Evolutionary conservation across 2,888 invertebrate genomes (phyloP), one percentile per base, ranked within the genome.

Genomic region (Reticulitermes lucifugus): DNA sequence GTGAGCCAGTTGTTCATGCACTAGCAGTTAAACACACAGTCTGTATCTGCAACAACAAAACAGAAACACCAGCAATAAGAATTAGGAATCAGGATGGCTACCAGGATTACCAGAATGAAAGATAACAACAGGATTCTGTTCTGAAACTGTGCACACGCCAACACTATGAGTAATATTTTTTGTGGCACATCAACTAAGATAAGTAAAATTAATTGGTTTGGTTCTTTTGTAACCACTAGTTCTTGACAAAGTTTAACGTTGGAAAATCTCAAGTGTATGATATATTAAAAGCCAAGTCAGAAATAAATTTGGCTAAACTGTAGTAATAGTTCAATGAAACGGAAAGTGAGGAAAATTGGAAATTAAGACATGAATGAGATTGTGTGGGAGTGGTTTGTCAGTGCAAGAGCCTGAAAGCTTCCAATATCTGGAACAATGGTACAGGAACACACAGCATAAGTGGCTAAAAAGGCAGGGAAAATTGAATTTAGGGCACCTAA

Each of bases 31-130:
- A n/a, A 43, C 41, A 46, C 41, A 77, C 41, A 77, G 21, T 51
- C 51, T 77, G 43, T 35, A 77, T 77, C 77, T 77, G 77, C 46
- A 77, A 77, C 60, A 73, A 77, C 41, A 55, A 77, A 65, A 59
- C 18, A 29, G 4, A 79, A 59, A 73, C 12, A 84, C n/a, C 14
- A 55, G 65, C 43, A 41, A 73, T 21, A 41, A 14, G 9, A 41
- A 73, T 41, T 41, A 21, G 41, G 73, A 73, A 41, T 73, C 2
- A 41, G 35, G 25, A 73, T 55, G 55, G 18, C 9, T 65, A 65
- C 65, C n/a, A 65, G 65, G 25, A 65, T 65, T 9, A 65, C 4
- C 4, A 65, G 10, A 65, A 10, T 46, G 65, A 65, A n/a, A 10
- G 65, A 65, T 35, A 35, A 35, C 35, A 35, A 35, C 35, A 35